phyloP scores from a whole-genome alignment of 1,140 invertebrate genomes.

The Chrysomallon squamiferum region DNA sequence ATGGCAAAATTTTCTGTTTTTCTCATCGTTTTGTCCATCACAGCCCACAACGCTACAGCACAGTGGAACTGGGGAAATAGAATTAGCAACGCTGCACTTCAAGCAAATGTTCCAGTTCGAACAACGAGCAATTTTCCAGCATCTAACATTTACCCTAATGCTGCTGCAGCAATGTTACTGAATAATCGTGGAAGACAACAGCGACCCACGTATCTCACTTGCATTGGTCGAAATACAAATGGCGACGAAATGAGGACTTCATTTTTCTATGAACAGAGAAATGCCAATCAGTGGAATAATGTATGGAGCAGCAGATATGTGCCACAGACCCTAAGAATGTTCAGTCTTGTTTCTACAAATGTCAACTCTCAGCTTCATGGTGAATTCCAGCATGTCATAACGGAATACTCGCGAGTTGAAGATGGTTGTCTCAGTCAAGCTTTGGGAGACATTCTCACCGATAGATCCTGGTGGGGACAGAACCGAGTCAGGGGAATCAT shows the following conservation, averaged over 20 bases:
- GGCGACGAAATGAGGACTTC: constrained; percentile 2
- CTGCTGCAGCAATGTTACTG: too few relatives aligned
- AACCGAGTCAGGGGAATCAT: background rate
- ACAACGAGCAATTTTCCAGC: too few relatives aligned
- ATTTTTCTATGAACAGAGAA: background rate
- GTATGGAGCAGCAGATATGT: background rate
- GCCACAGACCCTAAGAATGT: background rate
- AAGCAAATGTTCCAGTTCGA: too few relatives aligned
- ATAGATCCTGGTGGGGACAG: constrained; percentile 2
- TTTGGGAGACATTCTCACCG: constrained; percentile 4
- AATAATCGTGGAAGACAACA: background rate
- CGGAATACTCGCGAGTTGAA: background rate
- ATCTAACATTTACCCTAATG: too few relatives aligned
- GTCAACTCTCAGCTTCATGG: background rate
- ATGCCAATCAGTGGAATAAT: background rate
- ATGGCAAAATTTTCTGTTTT: too few relatives aligned
- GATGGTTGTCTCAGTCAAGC: background rate
- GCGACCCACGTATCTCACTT: background rate
- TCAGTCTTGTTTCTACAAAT: background rate
- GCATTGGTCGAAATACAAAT: background rate
- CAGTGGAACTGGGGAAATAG: too few relatives aligned
- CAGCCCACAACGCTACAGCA: too few relatives aligned
- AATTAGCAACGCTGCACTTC: too few relatives aligned
- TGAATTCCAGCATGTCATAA: background rate
- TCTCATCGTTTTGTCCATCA: too few relatives aligned